phyloP scores from a whole-genome alignment of 2,113 vertebrate genomes.

The Cebus imitator region DNA sequence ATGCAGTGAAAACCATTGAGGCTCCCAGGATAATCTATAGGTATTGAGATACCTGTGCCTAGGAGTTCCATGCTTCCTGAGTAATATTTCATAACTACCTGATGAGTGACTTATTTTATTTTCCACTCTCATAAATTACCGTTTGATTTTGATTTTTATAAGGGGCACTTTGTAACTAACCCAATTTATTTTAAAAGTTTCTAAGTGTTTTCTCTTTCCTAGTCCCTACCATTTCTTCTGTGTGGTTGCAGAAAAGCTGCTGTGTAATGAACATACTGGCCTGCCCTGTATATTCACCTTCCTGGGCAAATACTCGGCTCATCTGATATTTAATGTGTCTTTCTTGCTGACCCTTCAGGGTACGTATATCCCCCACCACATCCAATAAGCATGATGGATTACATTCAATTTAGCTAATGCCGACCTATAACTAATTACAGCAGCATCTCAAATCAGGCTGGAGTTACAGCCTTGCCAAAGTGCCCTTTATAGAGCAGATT shows the following conservation, averaged over 20 bases:
- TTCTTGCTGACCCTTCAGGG: constrained; percentile 64
- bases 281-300: constrained; percentile 37
- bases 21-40: not conserved
- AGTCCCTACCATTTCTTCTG: not conserved
- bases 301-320: constrained; percentile 62
- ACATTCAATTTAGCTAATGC: constrained; percentile 67
- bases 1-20: not conserved
- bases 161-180: constrained; percentile 46
- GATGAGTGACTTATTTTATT: constrained; percentile 65
- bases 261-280: not conserved
- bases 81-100: constrained; percentile 55
- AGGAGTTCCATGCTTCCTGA: not conserved
- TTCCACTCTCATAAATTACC: constrained; percentile 50
- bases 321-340: constrained; percentile 65
- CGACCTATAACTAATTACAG: constrained; percentile 62
- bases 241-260: not conserved
- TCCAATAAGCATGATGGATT: constrained; percentile 67
- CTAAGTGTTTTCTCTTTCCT: constrained; percentile 1
- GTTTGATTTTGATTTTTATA: constrained; percentile 67
- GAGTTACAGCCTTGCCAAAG: constrained; percentile 32
- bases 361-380: constrained; percentile 45
- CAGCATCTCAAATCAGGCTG: constrained; percentile 36
- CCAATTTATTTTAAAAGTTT: constrained; percentile 56
- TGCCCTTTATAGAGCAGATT: constrained; percentile 28
- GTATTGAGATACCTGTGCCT: not conserved